These are phyloP conservation scores for Rana temporaria DNA, from an alignment of 2,113 vertebrate genomes.

Conservation along the genomic window DNA sequence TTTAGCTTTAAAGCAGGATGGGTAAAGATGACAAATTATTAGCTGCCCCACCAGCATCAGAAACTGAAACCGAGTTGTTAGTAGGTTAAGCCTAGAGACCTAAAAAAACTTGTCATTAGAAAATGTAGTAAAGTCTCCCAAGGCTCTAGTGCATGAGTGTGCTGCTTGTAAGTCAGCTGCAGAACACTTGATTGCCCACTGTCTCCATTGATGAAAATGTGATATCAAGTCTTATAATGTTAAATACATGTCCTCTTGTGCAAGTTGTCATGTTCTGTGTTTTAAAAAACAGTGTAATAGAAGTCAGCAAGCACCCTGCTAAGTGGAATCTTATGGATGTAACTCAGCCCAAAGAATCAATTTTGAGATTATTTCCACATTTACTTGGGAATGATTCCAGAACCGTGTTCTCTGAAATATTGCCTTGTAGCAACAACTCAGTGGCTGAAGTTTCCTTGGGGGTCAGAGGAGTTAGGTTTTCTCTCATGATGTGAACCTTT, in stretches of 20 bases:
- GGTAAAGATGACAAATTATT: too few species aligned
- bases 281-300: background rate
- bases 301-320: background rate
- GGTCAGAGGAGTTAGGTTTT: background rate
- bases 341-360: background rate
- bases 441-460: background rate
- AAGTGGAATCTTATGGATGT: background rate
- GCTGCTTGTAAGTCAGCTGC: too few species aligned
- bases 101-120: too few species aligned
- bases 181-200: too few species aligned
- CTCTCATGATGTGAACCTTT: background rate
- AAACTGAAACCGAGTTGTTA: too few species aligned
- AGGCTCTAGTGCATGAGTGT: too few species aligned
- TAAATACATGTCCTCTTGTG: background rate
- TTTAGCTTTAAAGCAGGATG: too few species aligned
- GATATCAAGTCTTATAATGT: background rate
- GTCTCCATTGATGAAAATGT: background rate
- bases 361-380: slow-evolving; percentile 18
- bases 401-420: background rate
- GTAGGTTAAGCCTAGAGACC: too few species aligned
- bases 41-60: too few species aligned
- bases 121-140: too few species aligned
- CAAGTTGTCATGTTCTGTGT: background rate
- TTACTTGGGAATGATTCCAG: slow-evolving; percentile 2
- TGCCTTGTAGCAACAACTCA: background rate